A percentile compares a stretch with the other conserved stretches of the same genome.
These are phyloP conservation scores for Malacoraja senta DNA, from an alignment of 2,797 vertebrate species.

Conservation along the genomic window DNA sequence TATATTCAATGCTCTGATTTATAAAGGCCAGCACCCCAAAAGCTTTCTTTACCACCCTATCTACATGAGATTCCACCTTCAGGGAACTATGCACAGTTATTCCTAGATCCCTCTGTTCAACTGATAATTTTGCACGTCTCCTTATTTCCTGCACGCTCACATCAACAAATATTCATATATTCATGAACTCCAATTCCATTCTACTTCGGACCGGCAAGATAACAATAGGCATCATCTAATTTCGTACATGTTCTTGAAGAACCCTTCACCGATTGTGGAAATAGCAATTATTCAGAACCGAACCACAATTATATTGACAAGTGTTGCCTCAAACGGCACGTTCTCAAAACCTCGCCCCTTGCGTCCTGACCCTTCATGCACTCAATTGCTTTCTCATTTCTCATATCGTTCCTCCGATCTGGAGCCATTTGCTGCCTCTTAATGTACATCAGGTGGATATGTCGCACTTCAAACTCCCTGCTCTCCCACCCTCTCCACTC, in stretches of 20 bases:
- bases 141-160: not conserved
- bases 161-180: constrained; percentile 16
- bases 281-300: constrained; percentile 14
- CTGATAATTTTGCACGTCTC: not conserved
- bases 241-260: not conserved
- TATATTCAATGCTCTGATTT: too few relatives aligned
- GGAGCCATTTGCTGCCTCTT: not conserved
- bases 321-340: not conserved
- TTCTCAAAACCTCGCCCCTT: not conserved
- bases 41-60: too few relatives aligned
- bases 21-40: too few relatives aligned
- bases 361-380: not conserved
- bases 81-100: too few relatives aligned
- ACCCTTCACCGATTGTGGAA: not conserved
- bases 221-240: not conserved
- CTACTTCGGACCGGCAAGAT: constrained; percentile 2
- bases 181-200: not conserved
- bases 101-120: too few relatives aligned
- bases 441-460: not conserved
- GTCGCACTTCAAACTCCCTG: not conserved
- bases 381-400: not conserved
- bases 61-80: too few relatives aligned
- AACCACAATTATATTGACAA: not conserved
- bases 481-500: not conserved
- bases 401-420: not conserved